A percentile compares a stretch with the other conserved stretches of the same genome.
Evolutionary conservation across 2,113 vertebrate genomes (phyloP).

Genomic region (Pelecanoides urinatrix): DNA sequence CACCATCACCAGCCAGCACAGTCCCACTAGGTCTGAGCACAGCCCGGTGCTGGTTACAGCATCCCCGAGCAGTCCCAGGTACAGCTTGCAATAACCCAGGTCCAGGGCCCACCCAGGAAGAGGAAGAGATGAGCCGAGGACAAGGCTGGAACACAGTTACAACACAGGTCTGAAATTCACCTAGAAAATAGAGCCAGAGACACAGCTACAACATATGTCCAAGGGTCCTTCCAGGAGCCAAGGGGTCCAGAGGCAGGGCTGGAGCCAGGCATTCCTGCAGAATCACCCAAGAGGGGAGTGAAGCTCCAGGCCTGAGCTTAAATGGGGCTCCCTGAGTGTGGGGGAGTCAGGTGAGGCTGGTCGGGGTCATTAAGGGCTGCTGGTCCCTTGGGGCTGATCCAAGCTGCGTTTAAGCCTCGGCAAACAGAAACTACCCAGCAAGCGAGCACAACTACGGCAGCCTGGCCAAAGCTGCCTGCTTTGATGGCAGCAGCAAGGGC

Average conservation of each 20-base stretch:
- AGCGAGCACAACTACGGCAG: accelerated
- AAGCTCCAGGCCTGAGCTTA: not conserved
- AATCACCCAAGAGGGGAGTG: accelerated
- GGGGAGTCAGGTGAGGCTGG: not conserved
- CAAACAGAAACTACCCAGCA: not conserved
- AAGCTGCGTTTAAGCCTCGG: accelerated
- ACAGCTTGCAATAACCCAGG: not conserved
- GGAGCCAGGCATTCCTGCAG: not conserved
- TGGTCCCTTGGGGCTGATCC: not conserved
- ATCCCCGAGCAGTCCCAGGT: not conserved
- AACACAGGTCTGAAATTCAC: too few relatives aligned
- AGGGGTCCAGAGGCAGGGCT: not conserved
- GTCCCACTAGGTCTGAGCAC: not conserved
- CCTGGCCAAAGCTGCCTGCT: too few relatives aligned
- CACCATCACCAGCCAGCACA: not conserved
- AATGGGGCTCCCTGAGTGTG: not conserved
- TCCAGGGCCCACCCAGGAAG: not conserved
- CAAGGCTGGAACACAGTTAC: not conserved
- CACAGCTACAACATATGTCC: accelerated
- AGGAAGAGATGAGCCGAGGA: not conserved
- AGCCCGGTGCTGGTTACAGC: not conserved
- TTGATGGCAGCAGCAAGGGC: not conserved
- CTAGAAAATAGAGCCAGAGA: not conserved
- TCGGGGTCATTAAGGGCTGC: not conserved
- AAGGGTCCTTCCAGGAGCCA: not conserved